These are phyloP conservation scores for Helicoverpa assulta DNA, from an alignment of 2,888 invertebrate genomes.

Conservation along the genomic window DNA sequence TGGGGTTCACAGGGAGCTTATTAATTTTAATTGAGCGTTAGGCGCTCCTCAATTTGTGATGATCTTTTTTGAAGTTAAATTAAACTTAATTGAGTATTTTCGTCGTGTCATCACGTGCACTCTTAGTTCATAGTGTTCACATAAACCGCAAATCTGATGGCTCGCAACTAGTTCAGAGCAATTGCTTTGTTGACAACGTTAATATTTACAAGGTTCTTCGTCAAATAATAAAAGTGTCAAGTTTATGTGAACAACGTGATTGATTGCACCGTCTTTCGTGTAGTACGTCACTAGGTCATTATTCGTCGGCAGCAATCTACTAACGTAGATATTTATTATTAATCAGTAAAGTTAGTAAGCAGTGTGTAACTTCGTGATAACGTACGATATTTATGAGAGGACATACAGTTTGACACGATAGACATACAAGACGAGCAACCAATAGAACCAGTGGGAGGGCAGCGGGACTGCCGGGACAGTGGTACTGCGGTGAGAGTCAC, in stretches of 20 bases:
- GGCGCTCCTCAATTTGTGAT: slow-evolving; percentile 20
- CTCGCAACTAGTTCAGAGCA: slow-evolving; percentile 51
- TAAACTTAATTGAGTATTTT: slow-evolving; percentile 28
- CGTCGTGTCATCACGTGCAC: slow-evolving; percentile 48
- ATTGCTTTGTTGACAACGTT: slow-evolving; percentile 58
- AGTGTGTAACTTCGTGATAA: slow-evolving; percentile 39
- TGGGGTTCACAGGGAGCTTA: slow-evolving; percentile 11
- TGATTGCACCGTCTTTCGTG: slow-evolving; percentile 75
- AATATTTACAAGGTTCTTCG: slow-evolving; percentile 72
- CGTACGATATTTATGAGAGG: slow-evolving; percentile 33
- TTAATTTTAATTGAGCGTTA: slow-evolving; percentile 27
- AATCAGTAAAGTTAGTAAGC: slow-evolving; percentile 49
- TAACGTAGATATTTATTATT: slow-evolving; percentile 37
- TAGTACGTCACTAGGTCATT: slow-evolving; percentile 59
- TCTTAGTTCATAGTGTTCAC: slow-evolving; percentile 68
- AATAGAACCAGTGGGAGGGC: slow-evolving; percentile 57
- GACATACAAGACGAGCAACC: slow-evolving; percentile 65
- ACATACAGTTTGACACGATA: slow-evolving; percentile 50
- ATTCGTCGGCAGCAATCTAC: slow-evolving; percentile 45
- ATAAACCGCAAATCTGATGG: slow-evolving; percentile 61
- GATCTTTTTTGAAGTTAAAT: slow-evolving; percentile 18
- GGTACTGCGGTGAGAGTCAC: slow-evolving; percentile 69
- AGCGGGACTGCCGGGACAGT: slow-evolving; percentile 59
- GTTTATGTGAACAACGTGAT: slow-evolving; percentile 80
- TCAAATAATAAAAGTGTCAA: slow-evolving; percentile 83